Percentiles rank a stretch among this genome's conserved stretches.
These are phyloP conservation scores for Drosophila littoralis DNA, from an alignment of 1,140 invertebrate genomes.

Conservation along the genomic window DNA sequence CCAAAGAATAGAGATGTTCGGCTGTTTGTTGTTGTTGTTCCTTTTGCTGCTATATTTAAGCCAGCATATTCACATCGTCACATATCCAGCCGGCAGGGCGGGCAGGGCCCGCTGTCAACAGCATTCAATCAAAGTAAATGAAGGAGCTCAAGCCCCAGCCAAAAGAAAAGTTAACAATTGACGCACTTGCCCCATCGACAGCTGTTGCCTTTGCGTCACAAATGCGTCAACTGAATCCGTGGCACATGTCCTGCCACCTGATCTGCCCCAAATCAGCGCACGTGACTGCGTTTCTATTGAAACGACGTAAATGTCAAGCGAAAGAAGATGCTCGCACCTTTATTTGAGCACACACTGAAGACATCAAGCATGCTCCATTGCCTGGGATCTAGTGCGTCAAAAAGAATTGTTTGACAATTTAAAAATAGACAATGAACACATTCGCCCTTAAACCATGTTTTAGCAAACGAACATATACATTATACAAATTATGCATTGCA, in stretches of 20 bases:
- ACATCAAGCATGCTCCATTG: too few relatives aligned
- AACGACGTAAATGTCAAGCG: not conserved
- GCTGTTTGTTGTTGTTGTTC: not conserved
- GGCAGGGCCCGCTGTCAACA: conserved; percentile 55
- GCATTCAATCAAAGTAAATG: conserved; percentile 66
- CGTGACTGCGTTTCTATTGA: conserved; percentile 22
- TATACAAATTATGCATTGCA: too few relatives aligned
- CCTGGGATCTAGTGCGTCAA: too few relatives aligned
- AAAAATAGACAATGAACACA: too few relatives aligned
- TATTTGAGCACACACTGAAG: too few relatives aligned
- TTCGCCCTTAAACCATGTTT: too few relatives aligned
- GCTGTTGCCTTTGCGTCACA: conserved; percentile 1
- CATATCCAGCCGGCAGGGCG: conserved; percentile 1
- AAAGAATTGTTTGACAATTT: too few relatives aligned
- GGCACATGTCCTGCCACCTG: conserved; percentile 64
- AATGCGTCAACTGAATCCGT: conserved; percentile 41
- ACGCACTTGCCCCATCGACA: conserved; percentile 18
- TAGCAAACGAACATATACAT: too few relatives aligned
- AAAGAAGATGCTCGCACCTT: too few relatives aligned
- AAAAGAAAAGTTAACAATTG: not conserved
- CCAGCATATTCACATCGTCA: not conserved
- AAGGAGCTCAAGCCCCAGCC: not conserved
- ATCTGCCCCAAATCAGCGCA: conserved; percentile 11
- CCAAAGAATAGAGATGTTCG: conserved; percentile 16
- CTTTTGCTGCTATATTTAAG: conserved; percentile 1